A percentile compares a stretch with the other conserved stretches of the same genome.
These are phyloP conservation scores for Taeniopygia guttata DNA, from an alignment of 2,797 vertebrate species.

Conservation along the genomic window DNA sequence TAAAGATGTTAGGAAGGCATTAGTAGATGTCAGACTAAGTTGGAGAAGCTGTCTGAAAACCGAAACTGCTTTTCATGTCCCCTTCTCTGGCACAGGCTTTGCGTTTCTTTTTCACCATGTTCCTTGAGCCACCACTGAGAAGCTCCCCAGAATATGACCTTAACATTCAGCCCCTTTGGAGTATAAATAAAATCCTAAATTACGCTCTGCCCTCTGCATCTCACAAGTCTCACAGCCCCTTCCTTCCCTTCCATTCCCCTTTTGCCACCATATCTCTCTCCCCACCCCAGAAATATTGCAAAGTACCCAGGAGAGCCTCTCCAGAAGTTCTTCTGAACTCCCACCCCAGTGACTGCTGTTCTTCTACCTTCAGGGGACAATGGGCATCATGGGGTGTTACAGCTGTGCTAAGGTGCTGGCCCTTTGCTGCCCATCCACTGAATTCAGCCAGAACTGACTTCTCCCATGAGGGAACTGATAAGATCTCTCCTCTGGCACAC, in stretches of 20 bases:
- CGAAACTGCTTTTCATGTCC: background rate
- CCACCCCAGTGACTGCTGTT: background rate
- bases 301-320: background rate
- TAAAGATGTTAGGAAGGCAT: background rate
- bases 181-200: background rate
- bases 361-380: background rate
- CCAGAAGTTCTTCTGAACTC: background rate
- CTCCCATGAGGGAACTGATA: background rate
- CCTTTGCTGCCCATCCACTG: background rate
- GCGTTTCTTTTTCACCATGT: background rate
- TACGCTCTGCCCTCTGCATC: background rate
- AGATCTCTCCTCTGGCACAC: background rate
- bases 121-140: background rate
- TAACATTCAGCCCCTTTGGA: background rate
- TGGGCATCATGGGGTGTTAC: rapidly evolving
- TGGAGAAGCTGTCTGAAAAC: background rate
- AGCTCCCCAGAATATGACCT: background rate
- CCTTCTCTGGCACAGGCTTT: background rate
- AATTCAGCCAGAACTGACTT: background rate
- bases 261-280: background rate
- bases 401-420: background rate
- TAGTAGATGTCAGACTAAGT: background rate
- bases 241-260: background rate
- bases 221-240: background rate
- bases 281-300: background rate